phyloP scores from a whole-genome alignment of 2,888 invertebrate genomes.

The Limnephilus marmoratus region DNA sequence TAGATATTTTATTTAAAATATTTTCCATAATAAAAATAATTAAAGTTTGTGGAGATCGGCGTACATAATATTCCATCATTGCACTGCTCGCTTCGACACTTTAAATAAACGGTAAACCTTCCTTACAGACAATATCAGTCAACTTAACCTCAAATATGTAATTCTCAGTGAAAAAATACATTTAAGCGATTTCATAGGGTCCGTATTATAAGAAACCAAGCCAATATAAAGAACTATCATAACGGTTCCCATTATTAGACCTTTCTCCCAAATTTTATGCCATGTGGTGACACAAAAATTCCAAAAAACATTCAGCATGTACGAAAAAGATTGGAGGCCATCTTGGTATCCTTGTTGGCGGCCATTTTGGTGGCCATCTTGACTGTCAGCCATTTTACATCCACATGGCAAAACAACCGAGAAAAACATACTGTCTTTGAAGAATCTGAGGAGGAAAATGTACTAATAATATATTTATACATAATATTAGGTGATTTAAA shows the following conservation, averaged over 20 bases:
- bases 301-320: neutral
- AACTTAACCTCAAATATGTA: neutral
- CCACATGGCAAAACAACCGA: neutral
- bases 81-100: too few relatives aligned
- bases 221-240: slow-evolving; percentile 25
- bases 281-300: neutral
- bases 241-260: neutral
- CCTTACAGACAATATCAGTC: neutral
- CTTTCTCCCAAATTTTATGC: neutral
- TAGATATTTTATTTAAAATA: neutral
- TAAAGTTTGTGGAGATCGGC: neutral
- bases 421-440: too few relatives aligned
- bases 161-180: neutral
- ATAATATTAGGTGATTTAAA: too few relatives aligned
- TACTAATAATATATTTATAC: too few relatives aligned
- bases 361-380: too few relatives aligned
- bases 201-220: slow-evolving; percentile 7
- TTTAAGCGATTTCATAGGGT: neutral
- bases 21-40: neutral
- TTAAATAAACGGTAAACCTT: neutral
- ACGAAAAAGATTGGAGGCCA: neutral
- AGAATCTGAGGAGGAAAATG: too few relatives aligned
- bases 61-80: too few relatives aligned
- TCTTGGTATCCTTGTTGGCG: too few relatives aligned
- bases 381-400: neutral